These are phyloP conservation scores for Zoanthus gigantus DNA, from an alignment of 92 coral and sea anemone genomes.

Conservation along the genomic window DNA sequence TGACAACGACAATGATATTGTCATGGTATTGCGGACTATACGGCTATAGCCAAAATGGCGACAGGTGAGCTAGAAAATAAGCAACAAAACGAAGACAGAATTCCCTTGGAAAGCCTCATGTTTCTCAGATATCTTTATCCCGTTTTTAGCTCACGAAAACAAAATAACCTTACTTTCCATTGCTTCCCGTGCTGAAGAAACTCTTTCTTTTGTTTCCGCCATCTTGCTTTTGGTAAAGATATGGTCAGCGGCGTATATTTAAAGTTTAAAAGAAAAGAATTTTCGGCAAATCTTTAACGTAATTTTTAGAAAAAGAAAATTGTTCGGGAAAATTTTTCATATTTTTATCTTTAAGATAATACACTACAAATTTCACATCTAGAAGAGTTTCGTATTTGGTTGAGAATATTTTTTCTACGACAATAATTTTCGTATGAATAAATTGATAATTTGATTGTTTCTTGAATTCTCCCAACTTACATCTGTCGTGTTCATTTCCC, in stretches of 20 bases:
- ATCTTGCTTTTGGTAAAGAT: conserved; percentile 65
- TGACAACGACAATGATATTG: too few species aligned
- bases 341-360: not conserved
- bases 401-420: not conserved
- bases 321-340: not conserved
- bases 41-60: too few species aligned
- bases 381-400: not conserved
- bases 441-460: not conserved
- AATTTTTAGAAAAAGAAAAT: not conserved
- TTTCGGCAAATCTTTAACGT: not conserved
- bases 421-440: not conserved
- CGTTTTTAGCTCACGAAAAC: too few species aligned
- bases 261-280: conserved; percentile 32
- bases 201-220: conserved; percentile 79
- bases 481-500: conserved; percentile 51
- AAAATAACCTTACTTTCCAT: conserved; percentile 81
- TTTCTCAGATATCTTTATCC: too few species aligned
- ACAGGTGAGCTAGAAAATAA: too few species aligned
- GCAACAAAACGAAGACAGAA: too few species aligned
- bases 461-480: conserved; percentile 66
- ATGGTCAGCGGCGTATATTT: conserved; percentile 72
- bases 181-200: conserved; percentile 91
- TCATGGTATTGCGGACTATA: too few species aligned
- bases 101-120: too few species aligned
- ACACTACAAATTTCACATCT: not conserved